These are phyloP conservation scores for Pseudolycoriella hygida DNA, from an alignment of 2,888 invertebrate species.

Conservation along the genomic window DNA sequence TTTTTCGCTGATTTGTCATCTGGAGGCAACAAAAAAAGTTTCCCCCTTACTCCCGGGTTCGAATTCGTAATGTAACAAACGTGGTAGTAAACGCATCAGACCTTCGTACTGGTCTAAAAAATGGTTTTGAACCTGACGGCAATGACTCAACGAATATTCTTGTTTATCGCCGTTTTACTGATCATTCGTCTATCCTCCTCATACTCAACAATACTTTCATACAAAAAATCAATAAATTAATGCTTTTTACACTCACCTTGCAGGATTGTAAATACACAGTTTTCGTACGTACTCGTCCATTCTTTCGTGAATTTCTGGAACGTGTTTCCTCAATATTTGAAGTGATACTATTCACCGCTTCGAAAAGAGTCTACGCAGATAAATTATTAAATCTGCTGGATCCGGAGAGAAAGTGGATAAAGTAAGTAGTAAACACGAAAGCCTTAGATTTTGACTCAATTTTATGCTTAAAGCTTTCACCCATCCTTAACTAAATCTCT, in stretches of 20 bases:
- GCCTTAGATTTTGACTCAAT: no score
- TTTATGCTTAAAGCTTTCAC: slow-evolving; percentile 6
- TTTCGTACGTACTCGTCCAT: slow-evolving; percentile 77
- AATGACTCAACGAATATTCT: no score
- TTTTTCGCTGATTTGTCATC: no score
- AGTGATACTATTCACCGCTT: slow-evolving; percentile 89
- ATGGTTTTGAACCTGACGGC: no score
- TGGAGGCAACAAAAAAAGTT: no score
- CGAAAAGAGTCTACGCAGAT: slow-evolving; percentile 89
- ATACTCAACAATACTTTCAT: no score
- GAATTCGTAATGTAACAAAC: no score
- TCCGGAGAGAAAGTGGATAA: slow-evolving; percentile 69
- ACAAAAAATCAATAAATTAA: not conserved
- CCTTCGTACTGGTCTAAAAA: no score
- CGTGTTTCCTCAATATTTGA: slow-evolving; percentile 74
- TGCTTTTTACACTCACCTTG: slow-evolving; percentile 13
- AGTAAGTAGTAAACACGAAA: slow-evolving; percentile 17
- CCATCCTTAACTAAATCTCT: not conserved
- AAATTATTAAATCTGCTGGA: slow-evolving; percentile 82
- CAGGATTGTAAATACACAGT: slow-evolving; percentile 80
- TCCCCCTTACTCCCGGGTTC: no score
- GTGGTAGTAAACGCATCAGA: no score
- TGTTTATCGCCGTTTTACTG: no score
- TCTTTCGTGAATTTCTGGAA: slow-evolving; percentile 81
- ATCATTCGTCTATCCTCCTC: no score